Conservation (phyloP, 1,140 invertebrate species). For the Brachionus calyciflorus region DNA sequence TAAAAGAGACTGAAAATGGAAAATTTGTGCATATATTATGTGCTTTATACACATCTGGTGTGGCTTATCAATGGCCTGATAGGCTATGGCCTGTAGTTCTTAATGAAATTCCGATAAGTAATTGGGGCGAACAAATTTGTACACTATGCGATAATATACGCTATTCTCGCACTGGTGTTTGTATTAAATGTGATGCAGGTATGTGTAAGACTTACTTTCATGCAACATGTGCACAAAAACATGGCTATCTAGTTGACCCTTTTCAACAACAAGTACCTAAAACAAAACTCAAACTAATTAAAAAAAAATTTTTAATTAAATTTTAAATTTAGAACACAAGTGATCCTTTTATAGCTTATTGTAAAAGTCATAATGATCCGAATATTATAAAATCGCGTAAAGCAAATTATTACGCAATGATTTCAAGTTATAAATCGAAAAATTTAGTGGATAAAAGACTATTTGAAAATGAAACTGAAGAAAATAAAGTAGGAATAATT, state of each 20-base stretch:
- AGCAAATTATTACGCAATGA: conserved; percentile 24
- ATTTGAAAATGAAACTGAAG: neutral
- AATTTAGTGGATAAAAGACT: neutral
- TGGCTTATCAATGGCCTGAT: conserved; percentile 36
- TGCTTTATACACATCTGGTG: conserved; percentile 27
- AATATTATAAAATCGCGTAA: conserved; percentile 10
- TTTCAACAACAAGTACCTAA: conserved; percentile 22
- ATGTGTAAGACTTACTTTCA: conserved; percentile 44
- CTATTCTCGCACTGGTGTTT: conserved; percentile 23
- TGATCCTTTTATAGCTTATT: conserved; percentile 43
- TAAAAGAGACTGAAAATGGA: conserved; percentile 38
- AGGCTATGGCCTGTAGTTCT: conserved; percentile 43
- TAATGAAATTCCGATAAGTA: conserved; percentile 4
- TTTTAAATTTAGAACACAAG: neutral
- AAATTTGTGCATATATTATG: conserved; percentile 46
- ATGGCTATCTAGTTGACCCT: conserved; percentile 28
- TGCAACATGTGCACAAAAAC: conserved; percentile 43
- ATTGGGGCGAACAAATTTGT: conserved; percentile 37
- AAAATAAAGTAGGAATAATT: neutral
- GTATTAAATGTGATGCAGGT: conserved; percentile 46
- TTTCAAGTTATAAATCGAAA: conserved; percentile 18
- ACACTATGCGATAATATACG: conserved; percentile 39
- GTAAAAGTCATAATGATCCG: conserved; percentile 32
- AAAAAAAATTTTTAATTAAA: neutral
- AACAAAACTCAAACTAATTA: neutral